phyloP scores from a whole-genome alignment of 2,113 vertebrate genomes.

The Aegypius monachus region DNA sequence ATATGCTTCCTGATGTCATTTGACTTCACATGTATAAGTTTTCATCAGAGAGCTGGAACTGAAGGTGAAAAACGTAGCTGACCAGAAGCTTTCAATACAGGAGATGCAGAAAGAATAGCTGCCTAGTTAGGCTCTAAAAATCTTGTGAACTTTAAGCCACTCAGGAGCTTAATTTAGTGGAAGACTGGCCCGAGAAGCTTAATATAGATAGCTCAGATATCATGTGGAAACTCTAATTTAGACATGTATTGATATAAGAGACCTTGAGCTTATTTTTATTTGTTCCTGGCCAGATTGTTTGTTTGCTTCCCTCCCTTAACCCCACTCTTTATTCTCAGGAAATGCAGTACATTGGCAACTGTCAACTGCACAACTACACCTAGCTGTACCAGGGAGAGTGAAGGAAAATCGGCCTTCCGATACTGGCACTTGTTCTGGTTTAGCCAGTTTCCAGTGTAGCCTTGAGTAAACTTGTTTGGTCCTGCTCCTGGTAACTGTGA shows the following conservation, averaged over 20 bases:
- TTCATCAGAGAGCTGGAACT: not conserved
- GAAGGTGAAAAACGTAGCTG: not conserved
- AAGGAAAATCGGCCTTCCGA: fast-evolving
- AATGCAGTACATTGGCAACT: not conserved
- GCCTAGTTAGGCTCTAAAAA: constrained; percentile 9
- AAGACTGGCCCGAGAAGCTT: constrained; percentile 42
- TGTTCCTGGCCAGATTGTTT: not conserved
- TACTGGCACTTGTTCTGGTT: not conserved
- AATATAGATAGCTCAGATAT: constrained; percentile 65
- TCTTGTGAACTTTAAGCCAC: constrained; percentile 61
- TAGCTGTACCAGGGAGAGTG: not conserved
- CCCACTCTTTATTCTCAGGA: not conserved
- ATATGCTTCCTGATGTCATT: not conserved
- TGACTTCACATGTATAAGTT: not conserved
- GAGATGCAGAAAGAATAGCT: constrained; percentile 1
- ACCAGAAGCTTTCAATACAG: not conserved
- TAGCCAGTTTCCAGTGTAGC: not conserved
- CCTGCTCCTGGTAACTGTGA: not conserved
- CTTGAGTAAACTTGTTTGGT: not conserved
- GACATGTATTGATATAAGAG: constrained; percentile 22
- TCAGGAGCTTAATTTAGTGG: constrained; percentile 72
- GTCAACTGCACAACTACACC: not conserved
- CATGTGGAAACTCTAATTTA: constrained; percentile 63
- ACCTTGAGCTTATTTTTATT: constrained; percentile 8
- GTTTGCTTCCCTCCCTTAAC: not conserved